These are phyloP conservation scores for Dendrolimus pini DNA, from an alignment of 2,888 invertebrate species.

Conservation along the genomic window DNA sequence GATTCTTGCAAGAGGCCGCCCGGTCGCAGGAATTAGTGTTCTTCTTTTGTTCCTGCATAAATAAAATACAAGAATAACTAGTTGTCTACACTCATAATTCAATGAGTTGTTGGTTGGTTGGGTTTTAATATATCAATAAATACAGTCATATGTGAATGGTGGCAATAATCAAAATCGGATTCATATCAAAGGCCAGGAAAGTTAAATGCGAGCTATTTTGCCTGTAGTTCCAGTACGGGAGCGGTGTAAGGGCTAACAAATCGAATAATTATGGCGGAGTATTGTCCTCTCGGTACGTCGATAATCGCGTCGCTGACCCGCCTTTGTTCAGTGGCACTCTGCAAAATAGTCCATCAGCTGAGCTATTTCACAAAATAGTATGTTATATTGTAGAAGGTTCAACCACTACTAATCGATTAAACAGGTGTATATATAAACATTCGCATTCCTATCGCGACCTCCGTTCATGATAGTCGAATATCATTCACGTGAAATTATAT, in stretches of 20 bases:
- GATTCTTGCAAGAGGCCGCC: too few relatives aligned
- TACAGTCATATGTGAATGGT: constrained; percentile 37
- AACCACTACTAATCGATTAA: too few relatives aligned
- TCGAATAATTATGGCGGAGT: constrained; percentile 59
- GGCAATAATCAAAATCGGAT: constrained; percentile 28
- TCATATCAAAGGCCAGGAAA: constrained; percentile 36
- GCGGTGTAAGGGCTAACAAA: constrained; percentile 45
- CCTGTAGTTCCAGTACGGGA: constrained; percentile 22
- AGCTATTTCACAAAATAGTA: constrained; percentile 1
- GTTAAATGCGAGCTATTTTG: constrained; percentile 48
- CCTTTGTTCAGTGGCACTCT: constrained; percentile 32
- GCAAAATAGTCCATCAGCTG: constrained; percentile 24
- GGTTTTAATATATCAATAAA: constrained; percentile 1
- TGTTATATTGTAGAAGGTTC: constrained; percentile 5
- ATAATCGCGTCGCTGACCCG: constrained; percentile 47
- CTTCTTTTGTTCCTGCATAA: too few relatives aligned
- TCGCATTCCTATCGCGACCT: too few relatives aligned
- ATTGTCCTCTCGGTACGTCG: constrained; percentile 43
- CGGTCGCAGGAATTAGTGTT: too few relatives aligned
- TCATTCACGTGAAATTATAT: too few relatives aligned
- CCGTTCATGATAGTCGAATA: too few relatives aligned
- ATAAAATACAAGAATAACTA: too few relatives aligned
- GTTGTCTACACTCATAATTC: constrained; percentile 1
- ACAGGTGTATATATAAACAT: too few relatives aligned
- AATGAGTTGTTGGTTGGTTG: background rate